Base-by-base conservation (phyloP, 2,113 vertebrate species). In the Solenodon paradoxus region DNA sequence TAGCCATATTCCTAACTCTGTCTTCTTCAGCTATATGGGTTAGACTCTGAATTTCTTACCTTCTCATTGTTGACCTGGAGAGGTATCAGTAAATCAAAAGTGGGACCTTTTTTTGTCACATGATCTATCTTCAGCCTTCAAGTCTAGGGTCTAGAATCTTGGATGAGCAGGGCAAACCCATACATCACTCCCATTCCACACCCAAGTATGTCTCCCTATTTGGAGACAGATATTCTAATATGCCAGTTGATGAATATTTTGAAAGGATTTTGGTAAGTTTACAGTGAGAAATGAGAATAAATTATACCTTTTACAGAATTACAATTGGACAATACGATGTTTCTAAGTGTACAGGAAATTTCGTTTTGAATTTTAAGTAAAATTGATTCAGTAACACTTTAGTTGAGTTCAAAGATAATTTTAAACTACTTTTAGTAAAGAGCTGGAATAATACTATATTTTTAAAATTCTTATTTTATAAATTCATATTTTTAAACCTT, bases 331-430 rank as follows among this genome's bases (percentile, higher is more conserved):
- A 75, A 22, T 64, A 69, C 42, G 45, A 35, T 63, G 11, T 61
- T 96, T 97, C 80, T 61, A 74, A 75, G 38, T 75, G 32, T 82
- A 91, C 20, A 83, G 42, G 47, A 94, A 95, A 87, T 1, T n/a
- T 92, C 82, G 42, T 81, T 88, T 95, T 95, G 53, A 95, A 74
- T 86, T 93, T 74, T 72, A 90, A 83, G 49, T 88, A 95, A 96
- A 90, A 75, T 59, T 79, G 17, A 78, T 68, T 74, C 92, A 16
- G 49, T 85, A 87, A 88, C 40, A 87, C 24, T 0, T 42, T 30
- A 95, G 7, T 94, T n/a, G 4, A 93, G n/a, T 81, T 83, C 35
- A 95, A 81, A 94, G 77, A 78, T 71, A 61, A 59, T 90, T 90
- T 81, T 69, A 87, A 92, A 80, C 28, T 66, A 20, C 7, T 74